A percentile compares a stretch with the other conserved stretches of the same genome.
These are phyloP conservation scores for Ptychadena robeensis DNA, from an alignment of 2,797 vertebrate genomes.

Conservation along the genomic window DNA sequence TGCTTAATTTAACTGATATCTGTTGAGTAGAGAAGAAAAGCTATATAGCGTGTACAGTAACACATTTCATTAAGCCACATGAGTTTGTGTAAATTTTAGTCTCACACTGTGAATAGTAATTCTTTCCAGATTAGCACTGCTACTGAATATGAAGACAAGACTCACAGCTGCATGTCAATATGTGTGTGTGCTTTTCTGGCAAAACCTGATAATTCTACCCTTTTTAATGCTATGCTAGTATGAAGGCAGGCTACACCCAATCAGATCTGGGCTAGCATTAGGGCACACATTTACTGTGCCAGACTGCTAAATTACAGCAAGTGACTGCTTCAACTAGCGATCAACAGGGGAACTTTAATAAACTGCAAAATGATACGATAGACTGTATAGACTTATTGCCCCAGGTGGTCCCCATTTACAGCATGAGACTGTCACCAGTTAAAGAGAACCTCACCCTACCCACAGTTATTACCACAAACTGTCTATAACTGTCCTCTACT, in stretches of 20 bases:
- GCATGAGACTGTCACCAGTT: too few relatives aligned
- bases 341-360: background rate
- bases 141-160: background rate
- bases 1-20: constrained; percentile 50
- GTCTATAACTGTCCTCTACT: too few relatives aligned
- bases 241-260: background rate
- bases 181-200: constrained; percentile 4
- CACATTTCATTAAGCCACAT: constrained; percentile 10
- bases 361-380: background rate
- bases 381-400: background rate
- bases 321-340: too few relatives aligned
- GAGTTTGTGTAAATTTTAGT: constrained; percentile 4
- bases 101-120: constrained; percentile 17
- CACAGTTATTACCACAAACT: background rate
- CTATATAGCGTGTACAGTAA: constrained; percentile 1
- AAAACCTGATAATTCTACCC: background rate
- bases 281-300: background rate
- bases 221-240: background rate
- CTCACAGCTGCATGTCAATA: constrained; percentile 28
- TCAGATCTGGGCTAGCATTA: background rate
- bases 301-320: too few relatives aligned
- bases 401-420: background rate
- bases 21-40: constrained; percentile 25
- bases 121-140: constrained; percentile 22
- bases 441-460: too few relatives aligned